A percentile compares a stretch with the other conserved stretches of the same genome.
Conservation (phyloP, 2,888 invertebrate species). For the Macropis europaea region DNA sequence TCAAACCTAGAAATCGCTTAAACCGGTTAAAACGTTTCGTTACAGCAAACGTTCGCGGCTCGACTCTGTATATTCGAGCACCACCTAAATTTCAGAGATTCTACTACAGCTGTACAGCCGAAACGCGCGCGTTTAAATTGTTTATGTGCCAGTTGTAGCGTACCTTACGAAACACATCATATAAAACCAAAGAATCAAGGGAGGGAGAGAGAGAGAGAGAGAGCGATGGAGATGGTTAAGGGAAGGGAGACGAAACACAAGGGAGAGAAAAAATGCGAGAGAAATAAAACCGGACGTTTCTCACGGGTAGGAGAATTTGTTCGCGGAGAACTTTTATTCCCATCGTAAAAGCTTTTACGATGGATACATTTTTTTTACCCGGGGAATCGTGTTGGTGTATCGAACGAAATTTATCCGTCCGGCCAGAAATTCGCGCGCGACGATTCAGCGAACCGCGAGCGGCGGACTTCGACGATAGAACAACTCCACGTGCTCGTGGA, state of each 20-base stretch:
- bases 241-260: no score
- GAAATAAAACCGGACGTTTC: constrained; percentile 25
- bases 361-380: constrained; percentile 28
- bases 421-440: constrained; percentile 25
- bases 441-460: background rate
- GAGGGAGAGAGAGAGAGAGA: background rate
- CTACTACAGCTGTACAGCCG: background rate
- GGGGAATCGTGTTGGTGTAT: no score
- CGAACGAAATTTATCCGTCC: constrained; percentile 39
- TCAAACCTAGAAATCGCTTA: no score
- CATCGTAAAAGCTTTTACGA: constrained; percentile 35
- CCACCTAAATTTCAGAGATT: constrained; percentile 13
- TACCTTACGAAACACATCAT: constrained; percentile 1
- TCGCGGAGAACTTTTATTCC: constrained; percentile 35
- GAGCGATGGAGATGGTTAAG: no score
- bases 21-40: background rate
- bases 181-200: background rate
- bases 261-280: background rate
- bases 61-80: background rate
- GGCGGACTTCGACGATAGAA: no score
- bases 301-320: constrained; percentile 37
- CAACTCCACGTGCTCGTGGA: no score
- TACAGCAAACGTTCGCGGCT: background rate
- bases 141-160: constrained; percentile 7
- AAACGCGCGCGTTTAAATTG: background rate